These are phyloP conservation scores for Ciona savignyi DNA, from an alignment of 23 tunicate species.

Conservation along the genomic window DNA sequence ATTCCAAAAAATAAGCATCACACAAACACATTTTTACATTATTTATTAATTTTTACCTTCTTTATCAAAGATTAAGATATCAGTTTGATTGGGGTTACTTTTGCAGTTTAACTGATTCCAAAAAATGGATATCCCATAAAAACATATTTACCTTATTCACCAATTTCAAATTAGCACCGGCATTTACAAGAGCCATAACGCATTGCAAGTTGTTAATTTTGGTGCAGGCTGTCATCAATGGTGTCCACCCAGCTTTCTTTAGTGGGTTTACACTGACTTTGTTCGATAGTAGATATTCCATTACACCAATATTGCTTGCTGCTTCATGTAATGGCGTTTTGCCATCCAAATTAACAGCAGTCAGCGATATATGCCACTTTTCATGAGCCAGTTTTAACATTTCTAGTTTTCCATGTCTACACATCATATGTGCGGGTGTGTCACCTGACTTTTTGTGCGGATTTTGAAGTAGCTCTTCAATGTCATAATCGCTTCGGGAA, in stretches of 20 bases:
- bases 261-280: constrained; percentile 52
- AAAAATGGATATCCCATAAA: neutral
- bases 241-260: constrained; percentile 86
- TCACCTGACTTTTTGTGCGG: constrained; percentile 78
- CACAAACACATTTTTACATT: no score
- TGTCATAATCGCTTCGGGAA: neutral
- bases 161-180: constrained; percentile 32
- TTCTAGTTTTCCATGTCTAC: constrained; percentile 41
- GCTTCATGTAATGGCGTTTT: constrained; percentile 86
- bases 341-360: constrained; percentile 30
- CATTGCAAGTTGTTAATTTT: constrained; percentile 34
- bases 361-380: constrained; percentile 21
- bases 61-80: no score
- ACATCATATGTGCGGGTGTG: constrained; percentile 31
- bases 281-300: constrained; percentile 25
- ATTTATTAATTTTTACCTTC: no score
- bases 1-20: no score
- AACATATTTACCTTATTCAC: constrained; percentile 53
- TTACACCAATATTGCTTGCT: constrained; percentile 24
- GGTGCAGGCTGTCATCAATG: constrained; percentile 91
- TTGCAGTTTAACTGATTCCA: neutral
- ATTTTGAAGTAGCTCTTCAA: neutral
- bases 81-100: no score
- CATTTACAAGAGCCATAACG: constrained; percentile 31
- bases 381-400: constrained; percentile 25